A percentile compares a stretch with the other conserved stretches of the same genome.
Conservation (phyloP, 2,888 invertebrate genomes). For the Dicyrtomina minuta region DNA sequence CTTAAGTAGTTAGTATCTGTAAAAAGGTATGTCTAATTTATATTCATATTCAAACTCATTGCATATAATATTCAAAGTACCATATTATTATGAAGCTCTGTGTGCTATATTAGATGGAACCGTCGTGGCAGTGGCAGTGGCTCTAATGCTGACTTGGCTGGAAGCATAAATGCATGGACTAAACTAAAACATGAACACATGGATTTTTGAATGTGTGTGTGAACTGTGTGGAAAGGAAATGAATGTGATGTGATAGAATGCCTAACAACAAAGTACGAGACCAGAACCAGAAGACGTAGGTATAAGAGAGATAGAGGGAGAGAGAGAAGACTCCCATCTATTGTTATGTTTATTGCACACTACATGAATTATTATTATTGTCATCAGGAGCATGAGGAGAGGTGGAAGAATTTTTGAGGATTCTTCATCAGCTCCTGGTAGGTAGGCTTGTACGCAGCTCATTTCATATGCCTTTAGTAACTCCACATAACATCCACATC, state of each 20-base stretch:
- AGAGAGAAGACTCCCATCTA: constrained; percentile 31
- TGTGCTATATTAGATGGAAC: too few relatives aligned
- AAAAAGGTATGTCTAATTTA: too few relatives aligned
- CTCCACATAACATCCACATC: constrained; percentile 21
- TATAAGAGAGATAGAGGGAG: too few relatives aligned
- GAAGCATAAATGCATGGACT: background rate
- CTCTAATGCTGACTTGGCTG: background rate
- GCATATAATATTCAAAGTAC: too few relatives aligned
- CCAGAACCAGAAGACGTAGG: background rate
- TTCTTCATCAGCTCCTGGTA: constrained; percentile 27
- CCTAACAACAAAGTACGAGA: background rate
- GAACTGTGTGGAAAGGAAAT: background rate
- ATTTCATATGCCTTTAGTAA: constrained; percentile 30
- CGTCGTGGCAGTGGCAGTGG: background rate
- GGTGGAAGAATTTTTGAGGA: constrained; percentile 18
- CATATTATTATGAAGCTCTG: too few relatives aligned
- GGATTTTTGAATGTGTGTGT: constrained; percentile 2
- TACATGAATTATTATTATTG: constrained; percentile 52
- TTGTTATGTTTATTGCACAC: constrained; percentile 50
- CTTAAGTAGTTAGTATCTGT: too few relatives aligned
- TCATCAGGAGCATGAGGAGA: constrained; percentile 40
- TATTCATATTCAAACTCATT: too few relatives aligned
- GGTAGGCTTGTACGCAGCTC: constrained; percentile 27
- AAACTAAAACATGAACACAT: background rate
- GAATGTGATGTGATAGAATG: constrained; percentile 6